phyloP scores from a whole-genome alignment of 2,113 vertebrate species.

The Rallus limicola region DNA sequence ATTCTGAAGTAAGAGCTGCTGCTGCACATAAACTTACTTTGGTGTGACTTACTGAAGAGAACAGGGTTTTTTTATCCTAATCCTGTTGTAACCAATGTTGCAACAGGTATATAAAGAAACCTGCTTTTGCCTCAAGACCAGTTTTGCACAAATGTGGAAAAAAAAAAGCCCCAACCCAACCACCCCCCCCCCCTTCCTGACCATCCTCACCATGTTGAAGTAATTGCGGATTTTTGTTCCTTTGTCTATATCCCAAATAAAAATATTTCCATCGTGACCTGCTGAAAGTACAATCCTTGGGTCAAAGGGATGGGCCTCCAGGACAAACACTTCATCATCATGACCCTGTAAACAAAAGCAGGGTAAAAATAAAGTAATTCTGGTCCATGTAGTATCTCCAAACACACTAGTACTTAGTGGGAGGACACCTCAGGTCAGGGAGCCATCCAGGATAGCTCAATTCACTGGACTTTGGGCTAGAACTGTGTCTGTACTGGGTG shows the following conservation, averaged over 20 bases:
- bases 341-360: constrained; percentile 83
- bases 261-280: constrained; percentile 96
- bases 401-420: neutral
- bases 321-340: constrained; percentile 95
- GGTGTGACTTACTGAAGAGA: neutral
- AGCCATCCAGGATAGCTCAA: neutral
- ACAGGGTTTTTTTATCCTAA: neutral
- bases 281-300: constrained; percentile 95
- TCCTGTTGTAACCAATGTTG: neutral
- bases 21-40: neutral
- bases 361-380: neutral
- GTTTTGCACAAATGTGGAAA: neutral
- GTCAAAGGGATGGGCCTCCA: constrained; percentile 97
- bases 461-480: neutral
- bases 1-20: neutral
- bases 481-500: neutral
- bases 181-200: neutral
- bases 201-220: constrained; percentile 92
- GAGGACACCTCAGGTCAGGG: neutral
- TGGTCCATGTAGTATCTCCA: neutral
- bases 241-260: constrained; percentile 93
- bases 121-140: neutral
- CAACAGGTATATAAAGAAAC: neutral
- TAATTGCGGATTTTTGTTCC: constrained; percentile 96
- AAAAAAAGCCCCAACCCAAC: neutral